These are phyloP conservation scores for Pediacus dermestoides DNA, from an alignment of 2,888 invertebrate species.

Conservation along the genomic window DNA sequence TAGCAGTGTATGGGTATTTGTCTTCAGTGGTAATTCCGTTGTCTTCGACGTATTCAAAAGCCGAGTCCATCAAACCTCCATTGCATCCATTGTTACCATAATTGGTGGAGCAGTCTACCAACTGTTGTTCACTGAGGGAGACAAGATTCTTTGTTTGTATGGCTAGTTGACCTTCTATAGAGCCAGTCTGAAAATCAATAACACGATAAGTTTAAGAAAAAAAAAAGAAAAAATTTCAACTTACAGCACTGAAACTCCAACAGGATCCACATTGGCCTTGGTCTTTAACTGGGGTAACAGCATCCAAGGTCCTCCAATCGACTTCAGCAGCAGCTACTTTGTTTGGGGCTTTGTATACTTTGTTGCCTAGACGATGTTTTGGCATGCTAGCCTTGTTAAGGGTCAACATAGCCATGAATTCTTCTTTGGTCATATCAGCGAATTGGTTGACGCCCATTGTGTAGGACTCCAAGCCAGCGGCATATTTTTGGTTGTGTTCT, in stretches of 20 bases:
- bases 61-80: constrained; percentile 53
- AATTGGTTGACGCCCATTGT: constrained; percentile 20
- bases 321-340: background rate
- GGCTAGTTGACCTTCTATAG: constrained; percentile 53
- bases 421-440: constrained; percentile 22
- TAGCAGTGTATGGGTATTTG: constrained; percentile 54
- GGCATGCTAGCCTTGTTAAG: background rate
- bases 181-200: constrained; percentile 55
- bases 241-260: constrained; percentile 61
- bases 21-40: constrained; percentile 54
- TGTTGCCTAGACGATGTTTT: too few species aligned
- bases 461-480: constrained; percentile 20
- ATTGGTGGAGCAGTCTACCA: constrained; percentile 53
- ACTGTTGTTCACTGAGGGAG: constrained; percentile 55
- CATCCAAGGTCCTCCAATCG: constrained; percentile 34
- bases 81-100: constrained; percentile 54
- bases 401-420: constrained; percentile 17
- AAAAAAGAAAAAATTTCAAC: constrained; percentile 21
- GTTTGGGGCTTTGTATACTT: too few species aligned
- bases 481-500: constrained; percentile 23
- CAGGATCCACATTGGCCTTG: constrained; percentile 60
- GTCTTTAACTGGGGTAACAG: constrained; percentile 54
- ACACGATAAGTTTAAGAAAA: too few species aligned
- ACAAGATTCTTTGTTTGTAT: constrained; percentile 51
- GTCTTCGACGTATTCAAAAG: constrained; percentile 51